phyloP scores from a whole-genome alignment of 92 coral and sea anemone species.

The Umimayanthus chanpuru region DNA sequence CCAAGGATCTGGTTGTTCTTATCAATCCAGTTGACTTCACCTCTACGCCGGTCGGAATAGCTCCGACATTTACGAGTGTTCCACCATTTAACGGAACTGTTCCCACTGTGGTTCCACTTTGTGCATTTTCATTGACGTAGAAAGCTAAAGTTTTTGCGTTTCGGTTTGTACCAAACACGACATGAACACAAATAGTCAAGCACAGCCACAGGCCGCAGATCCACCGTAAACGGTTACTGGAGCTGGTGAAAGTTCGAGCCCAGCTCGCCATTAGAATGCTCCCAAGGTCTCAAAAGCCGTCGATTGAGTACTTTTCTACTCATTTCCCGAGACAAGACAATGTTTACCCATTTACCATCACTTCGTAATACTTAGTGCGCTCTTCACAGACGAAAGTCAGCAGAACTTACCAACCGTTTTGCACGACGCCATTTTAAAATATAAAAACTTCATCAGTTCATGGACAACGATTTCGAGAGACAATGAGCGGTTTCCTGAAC shows the following conservation, averaged over 20 bases:
- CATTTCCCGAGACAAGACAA: slow-evolving; percentile 33
- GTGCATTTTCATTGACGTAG: slow-evolving; percentile 78
- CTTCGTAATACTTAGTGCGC: not conserved
- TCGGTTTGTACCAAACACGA: slow-evolving; percentile 45
- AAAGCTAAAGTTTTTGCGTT: slow-evolving; percentile 36
- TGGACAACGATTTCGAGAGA: slow-evolving; percentile 27
- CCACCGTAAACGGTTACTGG: slow-evolving; percentile 48
- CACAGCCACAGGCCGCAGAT: slow-evolving; percentile 62
- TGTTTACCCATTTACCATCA: slow-evolving; percentile 28
- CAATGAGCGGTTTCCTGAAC: slow-evolving; percentile 24
- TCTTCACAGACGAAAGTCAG: slow-evolving; percentile 10
- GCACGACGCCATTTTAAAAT: slow-evolving; percentile 36
- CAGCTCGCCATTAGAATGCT: slow-evolving; percentile 32
- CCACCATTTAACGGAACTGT: slow-evolving; percentile 46
- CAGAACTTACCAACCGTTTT: not conserved
- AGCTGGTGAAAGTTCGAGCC: slow-evolving; percentile 30
- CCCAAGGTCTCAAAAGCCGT: slow-evolving; percentile 19
- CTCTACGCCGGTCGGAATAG: not conserved
- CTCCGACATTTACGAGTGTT: not conserved
- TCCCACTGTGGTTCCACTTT: slow-evolving; percentile 82
- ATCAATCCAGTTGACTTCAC: slow-evolving; percentile 56
- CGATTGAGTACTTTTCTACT: slow-evolving; percentile 36
- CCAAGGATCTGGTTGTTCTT: slow-evolving; percentile 61
- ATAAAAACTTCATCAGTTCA: slow-evolving; percentile 26
- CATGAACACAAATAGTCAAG: slow-evolving; percentile 49